Evolutionary conservation across 2,888 invertebrate species (phyloP), one percentile per base, ranked within the genome.

Genomic region (Cheilosia variabilis): DNA sequence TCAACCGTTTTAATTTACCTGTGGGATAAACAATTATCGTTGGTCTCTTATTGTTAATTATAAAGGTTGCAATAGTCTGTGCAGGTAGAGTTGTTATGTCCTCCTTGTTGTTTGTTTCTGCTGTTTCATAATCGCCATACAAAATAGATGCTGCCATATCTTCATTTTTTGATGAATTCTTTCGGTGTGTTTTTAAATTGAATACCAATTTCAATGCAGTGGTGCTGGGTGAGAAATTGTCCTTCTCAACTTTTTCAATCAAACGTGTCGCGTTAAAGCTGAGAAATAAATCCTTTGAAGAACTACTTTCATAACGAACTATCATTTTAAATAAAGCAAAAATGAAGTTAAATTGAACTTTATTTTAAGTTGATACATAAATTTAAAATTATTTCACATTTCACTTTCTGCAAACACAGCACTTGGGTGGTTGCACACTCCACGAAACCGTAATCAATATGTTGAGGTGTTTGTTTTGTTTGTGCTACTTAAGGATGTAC

Each of bases 21-120:
- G 95, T 95, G 22, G 95, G 95, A 91, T 95, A 95, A 87, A 96
- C 94, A 89, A 96, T 93, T 90, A 96, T 94, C 37, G 95, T 95
- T 81, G 96, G 95, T 89, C 95, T 94, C 91, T 96, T 96, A 90
- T 94, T 95, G 88, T 95, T 93, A 87, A 90, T 90, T 75, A 92
- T 90, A 75, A 91, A 90, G 58, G 92, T 91, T 87, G 91, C 91
- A 87, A 91, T 90, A 10, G 91, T 91, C 78, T 91, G 91, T 9
- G 89, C 89, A 45, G 90, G 91, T 60, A 91, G 89, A 10, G 90
- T 72, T 13, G 82, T 88, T 60, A 88, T 87, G 50, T 88, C 88
- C 77, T 77, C 81, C 69, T 80, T 86, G 5, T 52, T 53, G 22
- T 65, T 66, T 19, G 84, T 60, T 47, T 80, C 58, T 27, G 72